Base-by-base conservation (phyloP, 1,140 invertebrate genomes). In the Drosophila sproati region DNA sequence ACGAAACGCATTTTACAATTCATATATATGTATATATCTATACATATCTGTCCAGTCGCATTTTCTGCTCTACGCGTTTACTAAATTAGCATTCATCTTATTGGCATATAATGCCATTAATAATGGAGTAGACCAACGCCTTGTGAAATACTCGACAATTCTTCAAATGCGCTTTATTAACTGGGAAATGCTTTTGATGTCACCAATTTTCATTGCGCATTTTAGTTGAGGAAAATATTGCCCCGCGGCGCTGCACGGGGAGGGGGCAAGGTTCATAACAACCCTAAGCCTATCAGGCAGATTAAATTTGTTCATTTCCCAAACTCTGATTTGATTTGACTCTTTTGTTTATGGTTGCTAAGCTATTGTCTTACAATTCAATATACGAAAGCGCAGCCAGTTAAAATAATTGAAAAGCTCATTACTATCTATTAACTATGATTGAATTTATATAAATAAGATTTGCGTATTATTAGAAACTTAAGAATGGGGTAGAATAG, bases 141-240 rank as follows among this genome's bases (percentile, higher is more conserved):
- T 2, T 4, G 20, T 45, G 52, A 52, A 59, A 73, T 67, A 62
- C 50, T 50, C 35, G 32, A 51, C 47, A 66, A 83, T 83, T 69
- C 63, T 54, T 12, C 52, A 56, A 20, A 73, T 67, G 57, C 60
- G 73, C 77, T 86, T 89, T 89, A 88, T 89, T 89, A 88, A 80
- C 85, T 88, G 77, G 78, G 52, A 85, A 89, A 85, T 85, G 81
- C 75, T 82, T 90, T 89, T 89, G 85, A 89, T 89, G 85, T 89
- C 67, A 63, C 70, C 61, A 67, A 80, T 77, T 88, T 68, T 73
- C 79, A 82, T 75, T 79, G 79, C 79, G 76, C 80, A 78, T 75
- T 86, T 80, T 64, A 45, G 68, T 63, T 81, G 6, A 3, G 34
- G 34, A 34, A 12, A n/a, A 45, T 61, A 29, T 71, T 69, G 55